Conservation (phyloP, 2,113 vertebrate genomes). For the Halcyon senegalensis region DNA sequence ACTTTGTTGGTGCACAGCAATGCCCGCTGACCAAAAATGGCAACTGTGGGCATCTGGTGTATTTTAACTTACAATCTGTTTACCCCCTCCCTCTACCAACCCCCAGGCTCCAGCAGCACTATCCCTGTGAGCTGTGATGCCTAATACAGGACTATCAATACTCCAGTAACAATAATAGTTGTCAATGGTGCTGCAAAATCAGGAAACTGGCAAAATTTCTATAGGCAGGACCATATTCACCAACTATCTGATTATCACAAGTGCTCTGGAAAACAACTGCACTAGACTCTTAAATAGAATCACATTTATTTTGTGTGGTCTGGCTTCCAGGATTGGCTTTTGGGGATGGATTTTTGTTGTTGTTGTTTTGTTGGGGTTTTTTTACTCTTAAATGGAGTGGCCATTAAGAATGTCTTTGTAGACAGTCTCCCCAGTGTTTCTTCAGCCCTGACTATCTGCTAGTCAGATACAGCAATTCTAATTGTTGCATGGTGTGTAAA, state of each 20-base stretch:
- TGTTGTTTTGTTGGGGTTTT: neutral
- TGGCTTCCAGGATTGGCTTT: neutral
- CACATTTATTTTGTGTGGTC: neutral
- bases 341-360: neutral
- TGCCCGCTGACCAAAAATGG: neutral
- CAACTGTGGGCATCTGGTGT: neutral
- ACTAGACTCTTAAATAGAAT: neutral
- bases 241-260: neutral
- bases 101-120: neutral
- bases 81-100: neutral
- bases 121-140: neutral
- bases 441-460: slow-evolving; percentile 13
- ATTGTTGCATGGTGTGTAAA: neutral
- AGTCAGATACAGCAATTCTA: neutral
- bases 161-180: neutral
- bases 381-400: neutral
- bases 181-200: neutral
- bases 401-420: neutral
- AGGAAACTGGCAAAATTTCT: neutral
- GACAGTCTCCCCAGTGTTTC: neutral
- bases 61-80: neutral
- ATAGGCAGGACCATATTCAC: neutral
- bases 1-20: neutral
- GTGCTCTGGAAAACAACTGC: neutral
- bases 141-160: neutral